Conservation (phyloP, 2,113 vertebrate species). For the Aldabrachelys gigantea region DNA sequence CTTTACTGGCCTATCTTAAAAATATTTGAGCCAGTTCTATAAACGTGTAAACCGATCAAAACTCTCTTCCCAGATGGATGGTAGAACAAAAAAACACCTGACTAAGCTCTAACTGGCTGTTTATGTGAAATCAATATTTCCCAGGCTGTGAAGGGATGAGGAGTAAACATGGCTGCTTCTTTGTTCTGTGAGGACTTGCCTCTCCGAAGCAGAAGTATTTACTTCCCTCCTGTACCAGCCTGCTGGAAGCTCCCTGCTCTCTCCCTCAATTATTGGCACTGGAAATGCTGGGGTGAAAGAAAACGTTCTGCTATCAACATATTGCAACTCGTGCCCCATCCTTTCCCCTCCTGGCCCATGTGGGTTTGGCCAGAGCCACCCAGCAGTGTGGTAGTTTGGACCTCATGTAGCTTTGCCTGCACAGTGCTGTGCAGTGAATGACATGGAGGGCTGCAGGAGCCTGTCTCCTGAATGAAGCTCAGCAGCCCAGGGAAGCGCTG, state of each 20-base stretch:
- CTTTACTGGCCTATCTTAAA: neutral
- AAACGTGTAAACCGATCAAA: neutral
- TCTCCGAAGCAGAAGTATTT: constrained; percentile 8
- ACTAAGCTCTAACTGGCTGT: constrained; percentile 44
- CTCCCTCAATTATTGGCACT: neutral
- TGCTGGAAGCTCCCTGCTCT: neutral
- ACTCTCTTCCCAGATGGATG: neutral
- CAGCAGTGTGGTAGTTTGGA: neutral
- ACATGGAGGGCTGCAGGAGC: accelerated
- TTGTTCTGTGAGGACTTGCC: constrained; percentile 7
- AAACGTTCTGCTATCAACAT: neutral
- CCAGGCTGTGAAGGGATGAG: constrained; percentile 4
- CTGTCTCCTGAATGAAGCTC: neutral
- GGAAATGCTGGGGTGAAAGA: neutral
- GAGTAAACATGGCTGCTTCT: constrained; percentile 46
- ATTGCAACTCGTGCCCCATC: neutral
- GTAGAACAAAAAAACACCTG: constrained; percentile 11
- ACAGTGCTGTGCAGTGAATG: neutral
- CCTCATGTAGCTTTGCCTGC: neutral
- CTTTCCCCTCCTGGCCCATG: accelerated
- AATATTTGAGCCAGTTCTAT: neutral
- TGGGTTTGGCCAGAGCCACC: accelerated
- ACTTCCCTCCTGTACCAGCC: accelerated
- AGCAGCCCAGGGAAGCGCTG: neutral
- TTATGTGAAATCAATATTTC: constrained; percentile 56